Conservation (phyloP, 2,888 invertebrate species). For the Eristalis intricaria region DNA sequence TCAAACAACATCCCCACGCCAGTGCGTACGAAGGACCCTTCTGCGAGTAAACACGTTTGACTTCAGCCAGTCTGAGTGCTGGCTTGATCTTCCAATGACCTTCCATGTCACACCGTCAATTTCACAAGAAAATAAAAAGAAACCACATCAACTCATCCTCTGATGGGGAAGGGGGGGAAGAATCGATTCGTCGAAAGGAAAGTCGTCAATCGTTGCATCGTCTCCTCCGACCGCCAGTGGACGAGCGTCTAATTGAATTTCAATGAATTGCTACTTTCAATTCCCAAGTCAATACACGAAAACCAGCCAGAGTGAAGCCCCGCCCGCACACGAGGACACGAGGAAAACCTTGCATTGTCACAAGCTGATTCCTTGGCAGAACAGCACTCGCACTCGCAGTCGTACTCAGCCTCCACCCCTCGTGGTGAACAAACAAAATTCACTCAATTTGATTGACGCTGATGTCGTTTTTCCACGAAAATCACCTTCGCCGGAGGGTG, state of each 20-base stretch:
- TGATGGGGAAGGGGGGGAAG: too few relatives aligned
- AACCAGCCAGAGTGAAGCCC: too few relatives aligned
- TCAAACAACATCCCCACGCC: neutral
- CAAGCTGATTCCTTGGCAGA: constrained; percentile 50
- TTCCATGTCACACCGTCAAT: neutral
- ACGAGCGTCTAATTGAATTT: constrained; percentile 56
- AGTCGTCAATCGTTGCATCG: constrained; percentile 21
- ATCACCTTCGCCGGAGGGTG: neutral
- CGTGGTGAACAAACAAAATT: constrained; percentile 24
- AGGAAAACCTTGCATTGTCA: constrained; percentile 58
- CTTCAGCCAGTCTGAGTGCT: neutral
- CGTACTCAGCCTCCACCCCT: neutral
- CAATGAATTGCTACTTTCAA: constrained; percentile 63
- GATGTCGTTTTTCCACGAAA: constrained; percentile 38
- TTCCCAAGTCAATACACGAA: constrained; percentile 15
- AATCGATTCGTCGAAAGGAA: constrained; percentile 32
- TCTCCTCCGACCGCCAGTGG: constrained; percentile 4
- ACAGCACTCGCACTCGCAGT: neutral
- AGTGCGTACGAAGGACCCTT: neutral
- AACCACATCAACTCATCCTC: neutral
- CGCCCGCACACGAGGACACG: neutral
- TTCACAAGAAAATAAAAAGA: neutral
- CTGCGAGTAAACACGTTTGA: neutral
- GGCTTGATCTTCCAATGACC: neutral
- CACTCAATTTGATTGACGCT: constrained; percentile 58